Evolutionary conservation across 2,113 vertebrate genomes (phyloP).

Genomic region (Nyctereutes procyonoides): DNA sequence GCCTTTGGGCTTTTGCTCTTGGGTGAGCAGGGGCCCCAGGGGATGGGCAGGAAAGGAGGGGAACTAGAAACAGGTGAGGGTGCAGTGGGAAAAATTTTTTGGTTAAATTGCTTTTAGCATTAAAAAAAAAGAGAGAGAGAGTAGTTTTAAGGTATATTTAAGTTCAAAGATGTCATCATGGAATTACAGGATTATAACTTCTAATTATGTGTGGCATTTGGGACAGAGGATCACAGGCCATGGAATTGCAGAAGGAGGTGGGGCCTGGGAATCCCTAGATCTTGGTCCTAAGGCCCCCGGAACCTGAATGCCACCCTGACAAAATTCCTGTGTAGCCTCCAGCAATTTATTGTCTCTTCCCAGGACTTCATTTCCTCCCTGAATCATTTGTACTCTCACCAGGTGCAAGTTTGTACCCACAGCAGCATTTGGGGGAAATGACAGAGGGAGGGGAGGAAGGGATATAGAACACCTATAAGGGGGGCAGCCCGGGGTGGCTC

Average conservation of each 20-base stretch:
- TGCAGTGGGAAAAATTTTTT: background rate
- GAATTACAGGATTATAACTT: conserved; percentile 81
- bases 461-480: background rate
- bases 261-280: conserved; percentile 58
- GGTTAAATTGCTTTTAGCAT: conserved; percentile 59
- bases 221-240: conserved; percentile 71
- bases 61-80: conserved; percentile 1
- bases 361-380: conserved; percentile 5
- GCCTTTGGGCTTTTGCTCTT: background rate
- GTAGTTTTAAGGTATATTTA: conserved; percentile 76
- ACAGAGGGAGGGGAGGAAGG: background rate
- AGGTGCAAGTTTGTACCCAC: background rate
- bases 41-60: background rate
- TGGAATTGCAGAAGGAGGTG: conserved; percentile 22
- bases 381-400: background rate
- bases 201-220: conserved; percentile 76
- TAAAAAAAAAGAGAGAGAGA: background rate
- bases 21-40: background rate
- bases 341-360: conserved; percentile 1
- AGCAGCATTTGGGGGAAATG: background rate
- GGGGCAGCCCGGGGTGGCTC: too few relatives aligned
- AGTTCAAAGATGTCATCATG: conserved; percentile 77
- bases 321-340: conserved; percentile 40
- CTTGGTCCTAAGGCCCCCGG: background rate
- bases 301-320: conserved; percentile 41